Evolutionary conservation across 2,888 invertebrate genomes (phyloP).

Genomic region (Ferrisia virgata): DNA sequence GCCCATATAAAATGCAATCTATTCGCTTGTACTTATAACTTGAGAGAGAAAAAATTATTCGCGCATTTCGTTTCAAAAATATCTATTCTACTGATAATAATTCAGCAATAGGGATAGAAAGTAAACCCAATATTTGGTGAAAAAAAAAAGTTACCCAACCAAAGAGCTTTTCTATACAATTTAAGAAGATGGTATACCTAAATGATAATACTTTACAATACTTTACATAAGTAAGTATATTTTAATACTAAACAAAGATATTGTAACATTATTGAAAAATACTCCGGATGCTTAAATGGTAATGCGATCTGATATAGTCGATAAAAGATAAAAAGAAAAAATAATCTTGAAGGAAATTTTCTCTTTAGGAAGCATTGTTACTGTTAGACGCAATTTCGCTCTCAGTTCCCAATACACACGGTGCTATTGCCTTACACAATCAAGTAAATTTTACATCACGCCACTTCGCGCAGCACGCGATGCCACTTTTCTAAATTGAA

Average conservation of each 20-base stretch:
- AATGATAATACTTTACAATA: background rate
- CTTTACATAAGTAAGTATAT: background rate
- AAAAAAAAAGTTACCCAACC: no score
- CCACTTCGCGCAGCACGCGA: slow-evolving; percentile 41
- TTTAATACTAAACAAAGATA: background rate
- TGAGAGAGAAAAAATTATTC: no score
- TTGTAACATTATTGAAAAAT: background rate
- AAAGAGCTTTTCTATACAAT: no score
- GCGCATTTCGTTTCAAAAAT: no score
- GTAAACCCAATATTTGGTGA: no score
- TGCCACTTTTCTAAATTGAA: slow-evolving; percentile 40
- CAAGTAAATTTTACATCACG: slow-evolving; percentile 37
- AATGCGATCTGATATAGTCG: background rate
- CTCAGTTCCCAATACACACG: slow-evolving; percentile 18
- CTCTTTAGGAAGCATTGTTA: slow-evolving; percentile 31
- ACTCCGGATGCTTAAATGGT: background rate
- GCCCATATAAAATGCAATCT: no score
- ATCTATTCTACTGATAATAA: no score
- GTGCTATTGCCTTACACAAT: slow-evolving; percentile 10
- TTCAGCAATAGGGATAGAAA: no score
- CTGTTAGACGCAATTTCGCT: slow-evolving; percentile 29
- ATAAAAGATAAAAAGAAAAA: background rate
- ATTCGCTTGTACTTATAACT: no score
- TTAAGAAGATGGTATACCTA: background rate
- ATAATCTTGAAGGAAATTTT: slow-evolving; percentile 21